Evolutionary conservation across 1,140 invertebrate species (phyloP).

Genomic region (Zaprionus gabonicus): DNA sequence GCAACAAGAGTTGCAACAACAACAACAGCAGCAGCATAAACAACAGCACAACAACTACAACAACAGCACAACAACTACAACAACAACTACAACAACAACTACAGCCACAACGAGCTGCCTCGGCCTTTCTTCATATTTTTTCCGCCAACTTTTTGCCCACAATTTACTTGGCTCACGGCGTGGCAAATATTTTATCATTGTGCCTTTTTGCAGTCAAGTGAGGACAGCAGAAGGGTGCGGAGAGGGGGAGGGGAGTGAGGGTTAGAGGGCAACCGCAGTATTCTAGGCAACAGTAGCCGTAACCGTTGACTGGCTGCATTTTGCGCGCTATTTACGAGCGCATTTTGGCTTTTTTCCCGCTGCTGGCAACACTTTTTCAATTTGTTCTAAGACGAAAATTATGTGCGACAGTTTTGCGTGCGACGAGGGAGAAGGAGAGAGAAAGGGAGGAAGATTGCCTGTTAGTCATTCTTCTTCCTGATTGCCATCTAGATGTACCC

Average conservation of each 20-base stretch:
- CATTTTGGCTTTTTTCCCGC: constrained; percentile 3
- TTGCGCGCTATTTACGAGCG: constrained; percentile 2
- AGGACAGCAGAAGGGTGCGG: constrained; percentile 5
- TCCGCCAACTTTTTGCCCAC: constrained; percentile 66
- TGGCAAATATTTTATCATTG: constrained; percentile 81
- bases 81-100: constrained; percentile 20
- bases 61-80: constrained; percentile 10
- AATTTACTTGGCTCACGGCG: constrained; percentile 66
- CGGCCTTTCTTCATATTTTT: constrained; percentile 56
- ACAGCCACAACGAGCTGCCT: constrained; percentile 27
- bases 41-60: not conserved
- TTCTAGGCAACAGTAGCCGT: constrained; percentile 1
- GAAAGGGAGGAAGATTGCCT: not conserved
- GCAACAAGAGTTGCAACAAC: not conserved
- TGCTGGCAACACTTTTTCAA: constrained; percentile 1
- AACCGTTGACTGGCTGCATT: not conserved
- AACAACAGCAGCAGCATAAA: constrained; percentile 20
- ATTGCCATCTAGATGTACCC: constrained; percentile 69
- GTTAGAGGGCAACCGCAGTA: constrained; percentile 30
- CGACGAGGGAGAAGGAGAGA: not conserved
- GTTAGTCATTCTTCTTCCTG: constrained; percentile 30
- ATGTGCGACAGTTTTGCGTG: constrained; percentile 18
- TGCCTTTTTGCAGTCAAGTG: constrained; percentile 77
- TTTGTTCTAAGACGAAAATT: constrained; percentile 19
- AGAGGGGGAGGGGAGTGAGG: not conserved